Evolutionary conservation across 2,113 vertebrate genomes (phyloP), one percentile per base, ranked within the genome.

Genomic region (Genyomyrus donnyi): DNA sequence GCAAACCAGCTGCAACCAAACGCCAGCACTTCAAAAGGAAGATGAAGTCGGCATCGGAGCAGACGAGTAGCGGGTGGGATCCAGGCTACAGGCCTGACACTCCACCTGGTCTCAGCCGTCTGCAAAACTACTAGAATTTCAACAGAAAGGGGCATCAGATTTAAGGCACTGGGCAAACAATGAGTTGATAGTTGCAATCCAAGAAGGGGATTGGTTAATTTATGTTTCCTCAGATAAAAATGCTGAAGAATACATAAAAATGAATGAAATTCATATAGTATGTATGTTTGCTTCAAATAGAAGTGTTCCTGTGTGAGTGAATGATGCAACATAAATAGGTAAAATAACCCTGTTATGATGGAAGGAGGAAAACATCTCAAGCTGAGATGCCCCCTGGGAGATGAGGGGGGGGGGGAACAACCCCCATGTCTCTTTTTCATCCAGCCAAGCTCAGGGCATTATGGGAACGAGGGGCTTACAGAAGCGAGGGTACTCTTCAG

Each of bases 401-500:
- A 1, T 70, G 62, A 9, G 9, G 19, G 24, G 66, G 10, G n/a
- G 4, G 35, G 31, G 4, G 10, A 10, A 35, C 70, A 77, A 35
- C 27, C 70, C 7, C 13, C 70, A 77, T 13, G 31, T 39, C 70
- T 17, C 70, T 77, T 35, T 77, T 35, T 77, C 27, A 77, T 39
- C 31, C 70, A 39, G 70, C 35, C 70, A 5, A 31, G 24, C 35
- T 45, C 19, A 52, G n/a, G 70, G 39, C 42, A 85, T 15, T 46
- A 45, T 42, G 19, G 42, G 9, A 45, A 58, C 35, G 49, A 58
- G 24, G 31, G 88, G 95, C 97, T 96, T 97, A 99, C 98, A 5
- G 96, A 95, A 70, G 97, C 92, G 92, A 99, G 95, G 13, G 98
- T 94, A 24, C 96, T 98, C 96, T 99, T 99, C 94, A 99, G 93